A percentile compares a stretch with the other conserved stretches of the same genome.
Evolutionary conservation across 2,113 vertebrate genomes (phyloP).

Genomic region (Psettodes erumei): DNA sequence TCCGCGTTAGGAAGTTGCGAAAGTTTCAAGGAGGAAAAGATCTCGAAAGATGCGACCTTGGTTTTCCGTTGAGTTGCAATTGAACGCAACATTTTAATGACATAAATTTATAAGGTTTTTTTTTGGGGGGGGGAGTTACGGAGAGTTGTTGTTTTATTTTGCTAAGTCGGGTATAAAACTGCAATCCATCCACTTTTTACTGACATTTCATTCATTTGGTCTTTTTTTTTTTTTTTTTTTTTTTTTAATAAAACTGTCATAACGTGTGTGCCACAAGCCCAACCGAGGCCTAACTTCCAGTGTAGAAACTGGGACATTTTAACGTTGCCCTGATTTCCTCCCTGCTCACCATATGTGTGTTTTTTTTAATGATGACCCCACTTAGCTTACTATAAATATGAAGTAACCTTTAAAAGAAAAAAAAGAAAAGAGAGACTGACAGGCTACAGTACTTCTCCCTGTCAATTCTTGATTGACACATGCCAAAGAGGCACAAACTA

Average conservation of each 20-base stretch:
- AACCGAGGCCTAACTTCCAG: not conserved
- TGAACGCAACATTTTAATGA: not conserved
- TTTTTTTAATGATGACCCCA: not conserved
- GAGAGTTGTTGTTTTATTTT: not conserved
- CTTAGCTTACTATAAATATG: not conserved
- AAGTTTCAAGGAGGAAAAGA: constrained; percentile 46
- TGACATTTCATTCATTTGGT: constrained; percentile 6
- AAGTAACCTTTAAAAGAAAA: constrained; percentile 53
- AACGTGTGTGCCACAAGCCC: not conserved
- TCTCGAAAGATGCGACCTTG: not conserved
- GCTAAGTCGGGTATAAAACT: not conserved
- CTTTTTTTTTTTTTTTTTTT: too few species aligned
- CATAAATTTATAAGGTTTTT: not conserved
- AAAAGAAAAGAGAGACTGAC: too few species aligned
- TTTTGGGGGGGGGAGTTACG: not conserved
- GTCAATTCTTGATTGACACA: constrained; percentile 71
- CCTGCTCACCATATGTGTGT: not conserved
- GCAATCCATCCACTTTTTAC: not conserved
- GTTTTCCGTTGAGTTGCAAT: constrained; percentile 1
- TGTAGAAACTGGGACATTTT: constrained; percentile 23
- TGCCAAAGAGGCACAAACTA: not conserved
- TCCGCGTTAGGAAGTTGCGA: constrained; percentile 17
- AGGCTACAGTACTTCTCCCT: constrained; percentile 41
- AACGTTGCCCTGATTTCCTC: constrained; percentile 67
- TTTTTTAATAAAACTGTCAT: too few species aligned